Base-by-base conservation (phyloP, 2,113 vertebrate species). In the Silurus asotus region DNA sequence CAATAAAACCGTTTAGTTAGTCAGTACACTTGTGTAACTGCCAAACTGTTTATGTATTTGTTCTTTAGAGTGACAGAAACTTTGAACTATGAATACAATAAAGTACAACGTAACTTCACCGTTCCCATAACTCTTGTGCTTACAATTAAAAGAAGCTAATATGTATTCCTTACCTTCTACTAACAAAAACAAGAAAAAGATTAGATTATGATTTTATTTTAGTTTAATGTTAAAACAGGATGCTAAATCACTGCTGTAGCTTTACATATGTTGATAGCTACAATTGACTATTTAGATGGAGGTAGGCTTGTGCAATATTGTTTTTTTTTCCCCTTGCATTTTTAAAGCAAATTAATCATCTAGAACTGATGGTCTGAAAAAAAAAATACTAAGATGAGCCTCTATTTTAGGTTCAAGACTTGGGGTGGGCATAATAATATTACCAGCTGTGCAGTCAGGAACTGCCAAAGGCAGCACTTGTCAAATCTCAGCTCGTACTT, bases 51-150 rank as follows among this genome's bases (percentile, higher is more conserved):
- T 75, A 77, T 80, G 49, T 51, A 72, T 87, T 87, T 89, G 79
- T 87, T 87, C 85, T 87, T 85, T 78, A 75, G 58, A 82, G 25
- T 83, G 77, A 45, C 15, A 48, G 64, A 87, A 89, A 87, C 72
- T 85, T 79, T 85, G 83, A 82, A 89, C 87, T 85, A 85, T 89
- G 85, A 87, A 89, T 83, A 61, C 81, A 84, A 78, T 87, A 37
- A 69, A 64, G 70, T n/a, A 69, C 25, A 81, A 72, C 55, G 45
- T 82, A 84, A 74, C 78, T 87, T 89, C 17, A 6, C 37, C 64
- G 74, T 85, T 69, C 64, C 23, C 53, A 51, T 61, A 82, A 59
- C n/a, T 53, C 28, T 61, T 49, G 9, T 61, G 59, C 56, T 64
- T 7, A 62, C 28, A 84, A 59, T 79, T 37, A 13, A 61, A 84